A percentile compares a stretch with the other conserved stretches of the same genome.
phyloP scores from a whole-genome alignment of 2,797 vertebrate species.

The Sternotherus odoratus region DNA sequence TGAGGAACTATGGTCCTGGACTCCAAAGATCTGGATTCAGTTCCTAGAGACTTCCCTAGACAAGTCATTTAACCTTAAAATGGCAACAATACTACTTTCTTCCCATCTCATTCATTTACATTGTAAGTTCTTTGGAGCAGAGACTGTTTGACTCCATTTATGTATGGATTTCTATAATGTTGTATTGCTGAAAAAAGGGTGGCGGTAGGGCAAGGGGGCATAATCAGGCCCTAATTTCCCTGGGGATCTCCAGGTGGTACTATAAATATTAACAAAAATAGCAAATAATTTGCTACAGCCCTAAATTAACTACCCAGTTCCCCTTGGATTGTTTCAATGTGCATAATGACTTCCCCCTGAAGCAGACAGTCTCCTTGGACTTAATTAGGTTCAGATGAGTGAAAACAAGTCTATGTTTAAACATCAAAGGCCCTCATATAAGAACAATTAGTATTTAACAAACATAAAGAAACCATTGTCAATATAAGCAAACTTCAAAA shows the following conservation, averaged over 20 bases:
- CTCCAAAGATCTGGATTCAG: neutral
- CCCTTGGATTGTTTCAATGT: neutral
- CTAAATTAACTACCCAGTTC: neutral
- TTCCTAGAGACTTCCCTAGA: neutral
- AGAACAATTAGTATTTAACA: neutral
- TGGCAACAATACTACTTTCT: neutral
- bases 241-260: neutral
- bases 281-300: neutral
- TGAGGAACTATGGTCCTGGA: neutral
- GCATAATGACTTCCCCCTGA: neutral
- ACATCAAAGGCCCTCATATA: neutral
- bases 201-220: neutral
- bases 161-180: neutral
- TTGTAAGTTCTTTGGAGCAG: neutral
- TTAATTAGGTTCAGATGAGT: neutral
- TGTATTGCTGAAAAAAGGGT: too few species aligned
- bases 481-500: neutral
- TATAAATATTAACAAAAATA: slow-evolving; percentile 30
- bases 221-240: neutral
- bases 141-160: neutral
- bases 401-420: neutral
- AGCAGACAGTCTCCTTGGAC: neutral
- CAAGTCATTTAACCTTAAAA: slow-evolving; percentile 16
- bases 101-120: neutral
- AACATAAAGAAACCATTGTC: neutral